phyloP scores from a whole-genome alignment of 2,888 invertebrate species.

The Ennomos quercinarius region DNA sequence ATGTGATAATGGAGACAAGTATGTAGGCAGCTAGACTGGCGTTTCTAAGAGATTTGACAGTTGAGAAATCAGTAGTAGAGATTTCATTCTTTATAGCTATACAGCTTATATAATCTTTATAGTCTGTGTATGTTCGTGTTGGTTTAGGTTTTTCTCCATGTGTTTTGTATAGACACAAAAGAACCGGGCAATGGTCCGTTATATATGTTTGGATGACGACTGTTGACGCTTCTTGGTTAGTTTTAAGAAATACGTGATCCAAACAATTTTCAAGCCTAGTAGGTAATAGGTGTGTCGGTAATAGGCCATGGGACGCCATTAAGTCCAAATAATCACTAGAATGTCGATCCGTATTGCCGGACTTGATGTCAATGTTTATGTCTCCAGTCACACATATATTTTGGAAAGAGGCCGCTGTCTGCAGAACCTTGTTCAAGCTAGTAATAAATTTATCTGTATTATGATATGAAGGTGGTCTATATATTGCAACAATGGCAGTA shows the following conservation, averaged over 20 bases:
- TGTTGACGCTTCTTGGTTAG: slow-evolving; percentile 2
- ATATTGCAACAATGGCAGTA: slow-evolving; percentile 22
- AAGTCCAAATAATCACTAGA: slow-evolving; percentile 29
- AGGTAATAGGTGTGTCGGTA: slow-evolving; percentile 31
- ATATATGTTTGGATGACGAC: slow-evolving; percentile 24
- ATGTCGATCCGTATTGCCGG: slow-evolving; percentile 7
- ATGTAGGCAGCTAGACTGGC: not conserved
- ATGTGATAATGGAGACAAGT: not conserved
- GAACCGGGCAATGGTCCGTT: slow-evolving; percentile 32
- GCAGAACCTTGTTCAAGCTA: slow-evolving; percentile 12
- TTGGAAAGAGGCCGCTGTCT: not conserved
- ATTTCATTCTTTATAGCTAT: not conserved
- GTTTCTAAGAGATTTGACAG: not conserved
- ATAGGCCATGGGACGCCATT: slow-evolving; percentile 23
- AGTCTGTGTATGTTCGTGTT: not conserved
- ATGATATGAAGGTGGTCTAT: slow-evolving; percentile 27
- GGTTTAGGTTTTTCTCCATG: not conserved
- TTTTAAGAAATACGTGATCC: slow-evolving; percentile 26
- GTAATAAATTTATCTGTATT: slow-evolving; percentile 7
- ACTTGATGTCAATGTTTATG: slow-evolving; percentile 27
- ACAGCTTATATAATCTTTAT: too few species aligned
- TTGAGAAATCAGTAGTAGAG: slow-evolving; percentile 1
- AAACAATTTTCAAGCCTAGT: slow-evolving; percentile 35
- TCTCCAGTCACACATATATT: slow-evolving; percentile 28
- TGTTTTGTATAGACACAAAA: slow-evolving; percentile 8